Evolutionary conservation across 1,140 invertebrate genomes (phyloP).

Genomic region (Drosophila bocki): DNA sequence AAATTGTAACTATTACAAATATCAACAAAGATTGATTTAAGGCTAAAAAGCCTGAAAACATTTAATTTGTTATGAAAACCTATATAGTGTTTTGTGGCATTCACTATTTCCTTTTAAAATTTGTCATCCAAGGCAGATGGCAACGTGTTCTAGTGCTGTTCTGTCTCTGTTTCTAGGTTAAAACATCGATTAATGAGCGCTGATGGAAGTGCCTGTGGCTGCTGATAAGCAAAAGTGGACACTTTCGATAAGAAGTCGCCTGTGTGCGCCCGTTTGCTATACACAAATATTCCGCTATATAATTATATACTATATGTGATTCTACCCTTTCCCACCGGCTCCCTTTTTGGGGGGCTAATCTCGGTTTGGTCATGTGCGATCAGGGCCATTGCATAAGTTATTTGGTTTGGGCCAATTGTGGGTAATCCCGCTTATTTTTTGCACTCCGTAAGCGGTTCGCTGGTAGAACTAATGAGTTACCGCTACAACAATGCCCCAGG

Average conservation of each 20-base stretch:
- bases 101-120: neutral
- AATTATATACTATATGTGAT: neutral
- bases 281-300: slow-evolving; percentile 7
- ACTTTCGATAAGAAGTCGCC: slow-evolving; percentile 39
- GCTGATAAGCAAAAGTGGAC: slow-evolving; percentile 45
- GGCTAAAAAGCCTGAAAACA: too few relatives aligned
- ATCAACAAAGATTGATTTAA: neutral
- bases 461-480: slow-evolving; percentile 55
- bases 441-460: slow-evolving; percentile 44
- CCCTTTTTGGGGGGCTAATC: slow-evolving; percentile 18
- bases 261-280: neutral
- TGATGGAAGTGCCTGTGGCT: slow-evolving; percentile 26
- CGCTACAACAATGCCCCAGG: slow-evolving; percentile 19
- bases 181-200: slow-evolving; percentile 42
- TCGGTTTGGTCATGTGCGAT: slow-evolving; percentile 30
- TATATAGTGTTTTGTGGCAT: neutral
- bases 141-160: slow-evolving; percentile 10
- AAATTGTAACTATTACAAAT: neutral
- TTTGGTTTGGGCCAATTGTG: slow-evolving; percentile 25
- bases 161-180: slow-evolving; percentile 25
- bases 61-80: neutral
- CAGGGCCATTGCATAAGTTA: slow-evolving; percentile 36
- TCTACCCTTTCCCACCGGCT: neutral
- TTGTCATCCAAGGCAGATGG: slow-evolving; percentile 8
- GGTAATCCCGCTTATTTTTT: slow-evolving; percentile 24